Conservation (phyloP, 2,113 vertebrate genomes). For the Dasyurus viverrinus region DNA sequence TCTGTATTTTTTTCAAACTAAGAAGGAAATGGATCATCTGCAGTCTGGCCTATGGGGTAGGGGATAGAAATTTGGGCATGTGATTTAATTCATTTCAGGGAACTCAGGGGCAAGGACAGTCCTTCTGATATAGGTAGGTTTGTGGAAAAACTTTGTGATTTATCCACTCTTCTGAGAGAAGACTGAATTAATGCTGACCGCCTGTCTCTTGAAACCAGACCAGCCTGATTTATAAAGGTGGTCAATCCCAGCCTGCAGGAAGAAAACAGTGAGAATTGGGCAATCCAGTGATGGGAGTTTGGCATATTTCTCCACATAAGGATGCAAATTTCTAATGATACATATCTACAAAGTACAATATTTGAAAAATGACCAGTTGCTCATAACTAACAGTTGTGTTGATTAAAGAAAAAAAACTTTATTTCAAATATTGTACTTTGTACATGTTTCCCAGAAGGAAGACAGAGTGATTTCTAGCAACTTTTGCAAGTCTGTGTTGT, state of each 20-base stretch:
- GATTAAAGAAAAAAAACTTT: neutral
- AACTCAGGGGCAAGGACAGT: neutral
- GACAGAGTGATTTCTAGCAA: neutral
- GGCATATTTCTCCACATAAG: neutral
- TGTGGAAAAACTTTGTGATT: neutral
- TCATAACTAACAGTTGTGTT: neutral
- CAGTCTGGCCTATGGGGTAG: neutral
- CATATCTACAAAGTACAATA: too few relatives aligned
- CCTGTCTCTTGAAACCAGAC: neutral
- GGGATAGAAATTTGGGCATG: neutral
- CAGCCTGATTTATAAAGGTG: neutral
- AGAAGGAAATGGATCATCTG: neutral
- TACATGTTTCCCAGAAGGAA: neutral
- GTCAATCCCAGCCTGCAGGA: neutral
- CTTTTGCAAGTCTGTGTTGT: neutral
- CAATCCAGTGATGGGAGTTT: neutral
- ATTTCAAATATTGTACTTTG: constrained; percentile 9
- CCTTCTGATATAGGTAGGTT: neutral
- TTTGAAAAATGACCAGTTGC: neutral
- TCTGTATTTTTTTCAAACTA: neutral
- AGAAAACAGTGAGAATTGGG: neutral
- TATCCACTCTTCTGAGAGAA: neutral
- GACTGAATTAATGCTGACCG: neutral
- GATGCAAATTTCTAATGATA: neutral
- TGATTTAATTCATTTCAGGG: neutral